Conservation (phyloP, 35 echinoderm and acorn worm genomes). For the Ophiothrix spiculata region DNA sequence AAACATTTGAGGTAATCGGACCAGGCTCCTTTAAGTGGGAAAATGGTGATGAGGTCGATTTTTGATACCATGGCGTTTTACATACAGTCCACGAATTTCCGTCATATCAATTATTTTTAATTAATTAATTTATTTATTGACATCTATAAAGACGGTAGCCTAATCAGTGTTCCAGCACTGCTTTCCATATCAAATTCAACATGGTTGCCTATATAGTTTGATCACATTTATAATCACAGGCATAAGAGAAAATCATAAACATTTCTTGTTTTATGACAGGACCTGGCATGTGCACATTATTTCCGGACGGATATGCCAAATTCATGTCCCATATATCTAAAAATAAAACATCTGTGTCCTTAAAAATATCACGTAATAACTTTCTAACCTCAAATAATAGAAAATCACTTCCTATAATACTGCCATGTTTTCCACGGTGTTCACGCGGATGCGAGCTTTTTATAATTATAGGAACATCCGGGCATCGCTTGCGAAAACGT, state of each 20-base stretch:
- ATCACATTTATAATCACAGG: too few species aligned
- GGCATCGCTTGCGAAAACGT: slow-evolving; percentile 37
- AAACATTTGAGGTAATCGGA: too few species aligned
- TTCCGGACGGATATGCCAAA: slow-evolving; percentile 37
- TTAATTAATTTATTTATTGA: too few species aligned
- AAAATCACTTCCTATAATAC: slow-evolving; percentile 46
- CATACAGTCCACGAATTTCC: too few species aligned
- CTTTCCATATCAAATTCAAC: too few species aligned
- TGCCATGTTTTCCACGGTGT: background rate
- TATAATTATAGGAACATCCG: slow-evolving; percentile 35
- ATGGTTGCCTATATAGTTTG: too few species aligned
- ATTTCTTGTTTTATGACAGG: slow-evolving; percentile 54
- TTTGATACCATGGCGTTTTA: too few species aligned
- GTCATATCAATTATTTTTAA: too few species aligned
- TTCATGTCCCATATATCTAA: slow-evolving; percentile 77
- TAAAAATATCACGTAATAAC: slow-evolving; percentile 41
- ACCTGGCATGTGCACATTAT: slow-evolving; percentile 66
- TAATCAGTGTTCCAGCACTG: too few species aligned
- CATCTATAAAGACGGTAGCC: too few species aligned
- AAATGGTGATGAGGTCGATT: too few species aligned
- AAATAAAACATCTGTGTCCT: slow-evolving; percentile 41
- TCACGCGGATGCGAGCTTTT: slow-evolving; percentile 50
- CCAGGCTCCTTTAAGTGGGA: too few species aligned
- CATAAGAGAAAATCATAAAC: slow-evolving; percentile 49
- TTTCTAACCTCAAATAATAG: slow-evolving; percentile 35